These are phyloP conservation scores for Eptatretus atami DNA, from an alignment of 2,797 vertebrate genomes.

Conservation along the genomic window DNA sequence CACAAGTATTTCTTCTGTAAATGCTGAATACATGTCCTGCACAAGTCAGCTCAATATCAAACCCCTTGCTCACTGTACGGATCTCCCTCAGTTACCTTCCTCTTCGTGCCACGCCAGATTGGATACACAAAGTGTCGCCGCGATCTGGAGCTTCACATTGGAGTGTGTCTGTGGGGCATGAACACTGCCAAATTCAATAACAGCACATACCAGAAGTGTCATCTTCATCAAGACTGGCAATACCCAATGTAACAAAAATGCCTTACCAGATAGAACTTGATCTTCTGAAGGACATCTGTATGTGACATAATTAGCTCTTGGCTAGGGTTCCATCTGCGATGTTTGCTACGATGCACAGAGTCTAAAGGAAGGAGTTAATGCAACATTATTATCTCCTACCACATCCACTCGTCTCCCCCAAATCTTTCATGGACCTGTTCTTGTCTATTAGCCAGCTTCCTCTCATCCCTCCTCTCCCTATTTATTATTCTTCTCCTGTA, in stretches of 20 bases:
- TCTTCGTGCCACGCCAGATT: slow-evolving; percentile 98
- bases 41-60: no score
- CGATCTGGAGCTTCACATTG: slow-evolving; percentile 76
- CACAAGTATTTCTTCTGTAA: no score
- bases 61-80: no score
- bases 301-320: slow-evolving; percentile 92
- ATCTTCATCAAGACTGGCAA: background rate
- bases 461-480: no score
- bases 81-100: slow-evolving; percentile 29
- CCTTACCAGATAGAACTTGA: slow-evolving; percentile 88
- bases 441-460: background rate
- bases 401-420: background rate
- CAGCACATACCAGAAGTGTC: background rate
- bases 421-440: background rate
- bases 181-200: background rate
- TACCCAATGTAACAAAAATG: background rate
- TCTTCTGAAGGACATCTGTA: slow-evolving; percentile 88
- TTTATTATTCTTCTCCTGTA: no score
- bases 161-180: slow-evolving; percentile 40
- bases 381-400: no score
- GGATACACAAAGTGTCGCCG: slow-evolving; percentile 84
- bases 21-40: no score
- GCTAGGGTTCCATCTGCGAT: slow-evolving; percentile 87
- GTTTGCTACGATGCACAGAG: slow-evolving; percentile 76
- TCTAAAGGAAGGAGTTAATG: slow-evolving; percentile 23